Conservation (phyloP, 2,113 vertebrate species). For the Callocephalon fimbriatum region DNA sequence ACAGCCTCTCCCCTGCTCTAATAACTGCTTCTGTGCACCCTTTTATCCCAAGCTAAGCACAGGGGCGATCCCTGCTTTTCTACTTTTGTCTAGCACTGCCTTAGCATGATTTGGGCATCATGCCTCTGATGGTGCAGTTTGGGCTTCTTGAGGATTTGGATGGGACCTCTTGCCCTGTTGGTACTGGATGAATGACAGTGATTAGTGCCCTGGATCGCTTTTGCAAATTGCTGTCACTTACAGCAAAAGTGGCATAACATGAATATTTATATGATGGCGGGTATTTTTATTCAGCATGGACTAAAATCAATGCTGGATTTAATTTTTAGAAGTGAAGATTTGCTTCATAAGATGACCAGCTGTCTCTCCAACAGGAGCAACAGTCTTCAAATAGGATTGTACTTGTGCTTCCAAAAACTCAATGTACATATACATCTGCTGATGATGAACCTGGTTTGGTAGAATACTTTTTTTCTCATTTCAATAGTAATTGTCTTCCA, state of each 20-base stretch:
- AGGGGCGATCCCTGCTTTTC: not conserved
- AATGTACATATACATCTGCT: not conserved
- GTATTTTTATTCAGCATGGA: not conserved
- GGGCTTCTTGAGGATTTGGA: not conserved
- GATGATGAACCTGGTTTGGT: not conserved
- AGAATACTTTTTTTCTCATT: not conserved
- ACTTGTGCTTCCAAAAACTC: not conserved
- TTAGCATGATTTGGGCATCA: not conserved
- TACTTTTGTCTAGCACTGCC: not conserved
- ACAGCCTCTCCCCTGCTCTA: not conserved
- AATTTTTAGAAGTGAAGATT: not conserved
- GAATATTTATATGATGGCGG: not conserved
- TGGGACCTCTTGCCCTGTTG: not conserved
- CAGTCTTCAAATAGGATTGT: not conserved
- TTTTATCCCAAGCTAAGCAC: not conserved
- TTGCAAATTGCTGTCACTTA: not conserved
- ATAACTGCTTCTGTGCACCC: accelerated
- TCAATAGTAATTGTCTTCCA: not conserved
- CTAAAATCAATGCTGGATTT: not conserved
- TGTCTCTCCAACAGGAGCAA: not conserved
- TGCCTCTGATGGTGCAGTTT: accelerated
- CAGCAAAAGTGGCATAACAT: too few species aligned
- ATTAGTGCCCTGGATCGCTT: not conserved
- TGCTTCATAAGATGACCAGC: not conserved
- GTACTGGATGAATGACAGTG: not conserved